These are phyloP conservation scores for Eurytoma californica DNA, from an alignment of 2,888 invertebrate species.

Conservation along the genomic window DNA sequence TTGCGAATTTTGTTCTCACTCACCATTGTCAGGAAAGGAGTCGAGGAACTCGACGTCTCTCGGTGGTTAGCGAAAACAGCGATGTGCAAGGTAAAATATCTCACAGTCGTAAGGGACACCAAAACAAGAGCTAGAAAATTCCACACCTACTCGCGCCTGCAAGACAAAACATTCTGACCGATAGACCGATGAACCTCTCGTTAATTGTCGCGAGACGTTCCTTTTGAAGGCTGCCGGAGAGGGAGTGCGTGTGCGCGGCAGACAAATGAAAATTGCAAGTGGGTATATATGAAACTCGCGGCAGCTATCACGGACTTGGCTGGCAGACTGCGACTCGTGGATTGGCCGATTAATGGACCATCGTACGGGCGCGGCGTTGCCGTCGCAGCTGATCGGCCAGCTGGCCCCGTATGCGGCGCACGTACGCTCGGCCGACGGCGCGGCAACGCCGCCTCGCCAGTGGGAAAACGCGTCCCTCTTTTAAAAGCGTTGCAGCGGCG, in stretches of 20 bases:
- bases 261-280: too few relatives aligned
- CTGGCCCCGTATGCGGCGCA: slow-evolving; percentile 2
- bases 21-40: slow-evolving; percentile 46
- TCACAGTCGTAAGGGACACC: neutral
- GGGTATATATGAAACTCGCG: too few relatives aligned
- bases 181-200: too few relatives aligned
- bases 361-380: too few relatives aligned
- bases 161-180: too few relatives aligned
- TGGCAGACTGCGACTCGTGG: too few relatives aligned
- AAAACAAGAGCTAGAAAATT: slow-evolving; percentile 33
- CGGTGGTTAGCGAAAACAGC: slow-evolving; percentile 2
- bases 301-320: too few relatives aligned
- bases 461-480: slow-evolving; percentile 46
- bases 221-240: too few relatives aligned
- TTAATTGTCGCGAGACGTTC: neutral
- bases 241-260: too few relatives aligned
- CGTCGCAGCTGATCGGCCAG: neutral
- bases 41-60: slow-evolving; percentile 34
- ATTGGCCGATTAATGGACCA: too few relatives aligned
- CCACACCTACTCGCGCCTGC: neutral
- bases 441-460: slow-evolving; percentile 40
- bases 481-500: slow-evolving; percentile 24
- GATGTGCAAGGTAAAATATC: neutral
- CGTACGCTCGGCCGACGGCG: neutral
- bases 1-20: slow-evolving; percentile 1